Base-by-base conservation (phyloP, 2,113 vertebrate genomes). In the Ameiurus melas region DNA sequence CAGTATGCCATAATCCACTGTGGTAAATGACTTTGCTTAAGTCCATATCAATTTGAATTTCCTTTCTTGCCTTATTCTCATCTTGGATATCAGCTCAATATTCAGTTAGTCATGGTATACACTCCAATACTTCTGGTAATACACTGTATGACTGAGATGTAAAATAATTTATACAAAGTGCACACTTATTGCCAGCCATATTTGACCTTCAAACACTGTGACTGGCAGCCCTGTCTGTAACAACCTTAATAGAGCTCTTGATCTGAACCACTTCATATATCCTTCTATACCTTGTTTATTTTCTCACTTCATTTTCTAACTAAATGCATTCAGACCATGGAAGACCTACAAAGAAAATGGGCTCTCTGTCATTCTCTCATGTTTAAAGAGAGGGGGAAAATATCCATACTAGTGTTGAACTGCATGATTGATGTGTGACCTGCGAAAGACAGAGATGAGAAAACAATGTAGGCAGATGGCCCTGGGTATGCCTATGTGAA, bases 371-470 rank as follows among this genome's bases (percentile, higher is more conserved):
- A 25, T 77, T 53, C 13, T 84, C 43, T 17, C 51, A 57, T 33
- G 77, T 83, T 53, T 30, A n/a, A 84, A 55, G 57, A 5, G 20
- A 60, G 17, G 27, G 27, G 5, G 17, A 27, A 79, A 75, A 87
- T 75, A n/a, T 17, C 71, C 86, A 62, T 66, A 58, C 53, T 60
- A 25, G 77, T 58, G 16, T 82, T 33, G 51, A 88, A 82, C 57
- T 10, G 39, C 5, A 10, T 85, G 88, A 85, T 87, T 88, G 88
- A 92, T 91, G 36, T 78, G 88, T 91, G 87, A 87, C 83, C 87
- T 77, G 77, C 66, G n/a, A 82, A 53, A 62, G 62, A 84, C 73
- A 87, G n/a, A 82, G 36, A 60, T 90, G 66, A 92, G 86, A 86
- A 80, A 81, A 85, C n/a, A 75, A 86, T 16, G 19, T 25, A 12